These are phyloP conservation scores for Limnephilus marmoratus DNA, from an alignment of 2,888 invertebrate species.

Conservation along the genomic window DNA sequence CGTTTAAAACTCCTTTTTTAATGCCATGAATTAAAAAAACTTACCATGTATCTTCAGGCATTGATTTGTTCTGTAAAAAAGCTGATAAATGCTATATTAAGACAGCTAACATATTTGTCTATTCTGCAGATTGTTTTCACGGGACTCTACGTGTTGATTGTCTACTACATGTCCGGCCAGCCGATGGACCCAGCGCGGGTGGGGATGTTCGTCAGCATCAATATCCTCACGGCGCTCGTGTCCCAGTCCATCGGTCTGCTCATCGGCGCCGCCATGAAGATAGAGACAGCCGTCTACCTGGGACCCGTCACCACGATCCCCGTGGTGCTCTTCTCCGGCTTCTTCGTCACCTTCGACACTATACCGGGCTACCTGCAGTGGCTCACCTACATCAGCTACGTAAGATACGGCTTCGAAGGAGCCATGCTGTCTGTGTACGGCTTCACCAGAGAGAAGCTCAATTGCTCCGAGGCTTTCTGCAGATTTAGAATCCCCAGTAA, in stretches of 20 bases:
- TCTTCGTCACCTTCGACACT: slow-evolving; percentile 95
- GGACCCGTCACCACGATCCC: slow-evolving; percentile 96
- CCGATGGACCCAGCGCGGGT: slow-evolving; percentile 92
- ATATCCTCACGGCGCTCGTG: slow-evolving; percentile 91
- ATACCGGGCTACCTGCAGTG: slow-evolving; percentile 93
- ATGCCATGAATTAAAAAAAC: background rate
- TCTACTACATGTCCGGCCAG: slow-evolving; percentile 97
- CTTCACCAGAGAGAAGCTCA: slow-evolving; percentile 86
- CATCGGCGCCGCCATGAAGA: slow-evolving; percentile 94
- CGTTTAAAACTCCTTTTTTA: slow-evolving; percentile 1
- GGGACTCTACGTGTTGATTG: slow-evolving; percentile 90
- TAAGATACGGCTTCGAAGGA: slow-evolving; percentile 93
- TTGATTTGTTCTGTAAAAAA: background rate
- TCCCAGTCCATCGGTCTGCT: slow-evolving; percentile 90
- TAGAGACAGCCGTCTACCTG: slow-evolving; percentile 86
- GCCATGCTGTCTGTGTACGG: slow-evolving; percentile 95
- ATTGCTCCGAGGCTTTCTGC: slow-evolving; percentile 90
- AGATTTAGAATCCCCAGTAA: slow-evolving; percentile 88
- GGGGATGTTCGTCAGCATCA: slow-evolving; percentile 84
- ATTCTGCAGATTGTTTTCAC: slow-evolving; percentile 88
- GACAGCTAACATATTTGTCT: background rate
- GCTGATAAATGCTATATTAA: background rate
- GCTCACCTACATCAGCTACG: slow-evolving; percentile 92
- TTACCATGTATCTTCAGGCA: too few relatives aligned
- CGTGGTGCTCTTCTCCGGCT: slow-evolving; percentile 94